A percentile compares a stretch with the other conserved stretches of the same genome.
These are phyloP conservation scores for Leptobrachium leishanense DNA, from an alignment of 2,113 vertebrate genomes.

Conservation along the genomic window DNA sequence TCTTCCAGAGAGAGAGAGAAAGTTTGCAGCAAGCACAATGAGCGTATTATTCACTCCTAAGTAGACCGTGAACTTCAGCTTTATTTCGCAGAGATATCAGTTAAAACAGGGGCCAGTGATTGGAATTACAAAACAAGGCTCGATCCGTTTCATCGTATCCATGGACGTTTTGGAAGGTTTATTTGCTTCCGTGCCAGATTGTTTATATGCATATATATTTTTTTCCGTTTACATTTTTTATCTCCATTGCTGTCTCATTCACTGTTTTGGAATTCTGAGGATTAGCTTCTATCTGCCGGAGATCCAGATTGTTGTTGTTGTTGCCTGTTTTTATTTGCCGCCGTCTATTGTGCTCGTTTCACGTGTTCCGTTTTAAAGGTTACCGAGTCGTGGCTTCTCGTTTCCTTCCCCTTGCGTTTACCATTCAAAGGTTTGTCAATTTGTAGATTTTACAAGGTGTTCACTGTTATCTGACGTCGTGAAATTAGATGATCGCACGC, in stretches of 20 bases:
- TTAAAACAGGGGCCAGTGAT: conserved; percentile 71
- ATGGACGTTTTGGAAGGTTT: conserved; percentile 60
- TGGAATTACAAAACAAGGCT: conserved; percentile 73
- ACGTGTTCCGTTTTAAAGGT: conserved; percentile 68
- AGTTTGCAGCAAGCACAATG: conserved; percentile 85
- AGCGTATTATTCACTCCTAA: conserved; percentile 84
- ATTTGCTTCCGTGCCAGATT: not conserved
- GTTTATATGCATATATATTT: not conserved
- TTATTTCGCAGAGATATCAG: conserved; percentile 79
- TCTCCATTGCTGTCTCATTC: conserved; percentile 18
- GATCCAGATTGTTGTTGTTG: conserved; percentile 55
- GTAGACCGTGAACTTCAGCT: conserved; percentile 82
- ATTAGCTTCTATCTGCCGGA: conserved; percentile 71
- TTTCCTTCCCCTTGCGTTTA: conserved; percentile 55
- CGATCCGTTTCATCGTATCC: conserved; percentile 66
- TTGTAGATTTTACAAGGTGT: conserved; percentile 58
- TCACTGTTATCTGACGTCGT: conserved; percentile 56
- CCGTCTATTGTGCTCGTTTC: conserved; percentile 63
- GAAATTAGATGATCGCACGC: conserved; percentile 42
- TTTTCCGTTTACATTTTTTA: conserved; percentile 46
- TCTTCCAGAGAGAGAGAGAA: conserved; percentile 75
- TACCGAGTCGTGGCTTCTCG: conserved; percentile 59
- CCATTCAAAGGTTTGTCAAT: conserved; percentile 62
- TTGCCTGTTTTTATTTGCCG: conserved; percentile 54
- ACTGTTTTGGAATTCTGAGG: conserved; percentile 70